Evolutionary conservation across 2,888 invertebrate species (phyloP).

Genomic region (Xanthia togata): DNA sequence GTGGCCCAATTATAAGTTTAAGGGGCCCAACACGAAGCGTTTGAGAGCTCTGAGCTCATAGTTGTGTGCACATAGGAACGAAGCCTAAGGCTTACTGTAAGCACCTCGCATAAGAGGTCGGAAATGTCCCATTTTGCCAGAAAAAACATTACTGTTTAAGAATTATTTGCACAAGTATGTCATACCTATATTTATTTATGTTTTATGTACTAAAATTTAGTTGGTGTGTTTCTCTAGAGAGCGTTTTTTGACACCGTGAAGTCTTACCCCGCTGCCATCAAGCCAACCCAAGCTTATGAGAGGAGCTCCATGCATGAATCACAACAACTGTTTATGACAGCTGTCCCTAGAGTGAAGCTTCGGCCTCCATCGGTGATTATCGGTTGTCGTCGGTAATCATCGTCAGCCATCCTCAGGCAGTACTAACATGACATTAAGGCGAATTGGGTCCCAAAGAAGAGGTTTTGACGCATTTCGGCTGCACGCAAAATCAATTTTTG

Average conservation of each 20-base stretch:
- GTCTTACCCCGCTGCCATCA: too few relatives aligned
- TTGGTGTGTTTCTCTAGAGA: too few relatives aligned
- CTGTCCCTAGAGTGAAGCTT: slow-evolving; percentile 20
- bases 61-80: slow-evolving; percentile 30
- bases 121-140: slow-evolving; percentile 33
- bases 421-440: neutral
- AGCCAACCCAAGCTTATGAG: too few relatives aligned
- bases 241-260: too few relatives aligned
- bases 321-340: slow-evolving; percentile 16
- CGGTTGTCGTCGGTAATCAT: slow-evolving; percentile 35
- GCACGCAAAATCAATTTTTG: too few relatives aligned
- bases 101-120: slow-evolving; percentile 23
- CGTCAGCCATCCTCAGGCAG: neutral
- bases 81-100: slow-evolving; percentile 29
- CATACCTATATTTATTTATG: neutral
- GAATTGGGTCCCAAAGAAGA: too few relatives aligned
- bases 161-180: slow-evolving; percentile 10
- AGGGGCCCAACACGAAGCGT: slow-evolving; percentile 37
- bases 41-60: slow-evolving; percentile 45
- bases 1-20: slow-evolving; percentile 10
- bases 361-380: slow-evolving; percentile 4
- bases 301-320: neutral
- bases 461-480: too few relatives aligned
- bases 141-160: slow-evolving; percentile 14
- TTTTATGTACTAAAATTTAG: neutral